phyloP scores from a whole-genome alignment of 30 jellyfish, hydroid and myxozoan genomes.

The Calvadosia cruxmelitensis region DNA sequence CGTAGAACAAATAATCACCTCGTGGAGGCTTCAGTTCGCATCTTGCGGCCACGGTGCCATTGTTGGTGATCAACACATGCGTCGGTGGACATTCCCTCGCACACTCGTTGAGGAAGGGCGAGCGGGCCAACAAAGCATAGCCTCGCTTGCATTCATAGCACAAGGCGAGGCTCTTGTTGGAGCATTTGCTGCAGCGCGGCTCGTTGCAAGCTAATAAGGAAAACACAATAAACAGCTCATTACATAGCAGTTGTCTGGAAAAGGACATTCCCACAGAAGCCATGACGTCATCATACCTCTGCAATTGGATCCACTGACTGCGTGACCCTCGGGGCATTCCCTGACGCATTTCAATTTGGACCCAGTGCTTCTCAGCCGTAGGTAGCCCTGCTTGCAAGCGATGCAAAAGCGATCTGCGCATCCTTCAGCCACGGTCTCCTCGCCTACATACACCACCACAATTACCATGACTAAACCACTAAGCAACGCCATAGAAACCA shows the following conservation, averaged over 20 bases:
- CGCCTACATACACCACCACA: too few species aligned
- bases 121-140: neutral
- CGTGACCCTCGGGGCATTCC: conserved; percentile 11
- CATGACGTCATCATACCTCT: too few species aligned
- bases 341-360: conserved; percentile 4
- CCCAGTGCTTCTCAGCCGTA: neutral
- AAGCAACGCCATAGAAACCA: too few species aligned
- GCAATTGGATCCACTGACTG: neutral
- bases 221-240: neutral
- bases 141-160: neutral
- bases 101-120: neutral
- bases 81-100: neutral
- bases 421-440: neutral
- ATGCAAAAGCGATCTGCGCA: conserved; percentile 17
- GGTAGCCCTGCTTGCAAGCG: conserved; percentile 7
- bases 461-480: too few species aligned
- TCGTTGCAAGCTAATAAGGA: neutral
- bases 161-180: neutral
- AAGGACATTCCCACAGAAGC: too few species aligned
- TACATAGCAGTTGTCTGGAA: too few species aligned
- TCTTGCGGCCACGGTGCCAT: neutral
- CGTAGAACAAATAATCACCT: neutral
- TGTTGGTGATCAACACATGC: neutral
- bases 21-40: neutral
- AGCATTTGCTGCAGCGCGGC: neutral